These are phyloP conservation scores for Tenebrosternarchus preto DNA, from an alignment of 2,113 vertebrate species.

Conservation along the genomic window DNA sequence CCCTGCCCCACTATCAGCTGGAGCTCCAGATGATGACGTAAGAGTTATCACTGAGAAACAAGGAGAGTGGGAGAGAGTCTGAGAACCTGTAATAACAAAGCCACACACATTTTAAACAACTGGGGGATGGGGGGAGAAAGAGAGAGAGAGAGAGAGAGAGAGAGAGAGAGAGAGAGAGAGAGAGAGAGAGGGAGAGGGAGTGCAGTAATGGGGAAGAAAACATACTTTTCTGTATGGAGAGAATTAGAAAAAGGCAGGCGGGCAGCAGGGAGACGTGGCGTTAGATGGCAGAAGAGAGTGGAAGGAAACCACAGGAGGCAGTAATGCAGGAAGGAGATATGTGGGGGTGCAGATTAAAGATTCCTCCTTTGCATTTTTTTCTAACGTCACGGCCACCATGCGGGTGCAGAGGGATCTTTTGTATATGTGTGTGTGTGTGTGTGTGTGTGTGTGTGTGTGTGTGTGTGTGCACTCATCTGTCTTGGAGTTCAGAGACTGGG, in stretches of 20 bases:
- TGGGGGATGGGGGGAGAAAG: no score
- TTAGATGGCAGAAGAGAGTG: not conserved
- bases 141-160: conserved; percentile 6
- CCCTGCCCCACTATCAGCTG: conserved; percentile 24
- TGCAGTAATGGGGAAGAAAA: not conserved
- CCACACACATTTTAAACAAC: no score
- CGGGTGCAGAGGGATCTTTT: not conserved
- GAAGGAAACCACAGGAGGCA: not conserved
- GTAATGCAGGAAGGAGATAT: not conserved
- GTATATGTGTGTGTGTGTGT: conserved; percentile 19
- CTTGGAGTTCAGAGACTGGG: not conserved
- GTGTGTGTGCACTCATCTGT: conserved; percentile 1
- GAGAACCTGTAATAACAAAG: not conserved
- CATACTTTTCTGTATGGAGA: conserved; percentile 2
- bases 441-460: conserved; percentile 8
- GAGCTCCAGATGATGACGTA: conserved; percentile 23
- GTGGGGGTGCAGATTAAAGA: conserved; percentile 21
- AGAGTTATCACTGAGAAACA: conserved; percentile 1
- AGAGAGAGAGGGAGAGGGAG: conserved; percentile 6
- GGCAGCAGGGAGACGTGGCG: not conserved
- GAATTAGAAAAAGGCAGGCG: not conserved
- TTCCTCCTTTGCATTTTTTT: not conserved
- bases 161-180: not conserved
- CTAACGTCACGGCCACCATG: conserved; percentile 30
- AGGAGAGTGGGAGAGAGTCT: not conserved